Evolutionary conservation across 1,140 invertebrate genomes (phyloP).

Genomic region (Drosophila repletoides): DNA sequence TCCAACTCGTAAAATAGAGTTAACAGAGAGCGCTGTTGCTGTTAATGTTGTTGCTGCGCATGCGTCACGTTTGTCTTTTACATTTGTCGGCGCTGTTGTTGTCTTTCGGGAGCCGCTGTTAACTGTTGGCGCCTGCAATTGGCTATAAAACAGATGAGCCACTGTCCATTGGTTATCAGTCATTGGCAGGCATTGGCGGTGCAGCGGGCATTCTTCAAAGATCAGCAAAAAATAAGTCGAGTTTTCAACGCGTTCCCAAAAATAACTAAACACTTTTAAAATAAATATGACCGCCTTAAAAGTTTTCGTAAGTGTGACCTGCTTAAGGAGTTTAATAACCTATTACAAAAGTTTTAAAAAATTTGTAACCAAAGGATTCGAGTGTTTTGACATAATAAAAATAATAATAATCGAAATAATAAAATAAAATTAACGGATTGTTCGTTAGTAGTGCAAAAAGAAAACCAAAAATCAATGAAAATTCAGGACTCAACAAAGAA

Average conservation of each 20-base stretch:
- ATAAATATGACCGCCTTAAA: slow-evolving; percentile 69
- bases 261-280: slow-evolving; percentile 20
- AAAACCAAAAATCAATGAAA: no score
- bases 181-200: slow-evolving; percentile 61
- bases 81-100: slow-evolving; percentile 38
- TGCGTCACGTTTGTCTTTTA: slow-evolving; percentile 55
- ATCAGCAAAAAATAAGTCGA: slow-evolving; percentile 22
- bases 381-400: slow-evolving; percentile 13
- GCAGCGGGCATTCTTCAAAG: slow-evolving; percentile 58
- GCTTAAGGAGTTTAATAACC: slow-evolving; percentile 7
- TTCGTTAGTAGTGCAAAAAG: no score
- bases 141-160: slow-evolving; percentile 73
- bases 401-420: neutral
- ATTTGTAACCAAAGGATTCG: slow-evolving; percentile 14
- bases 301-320: slow-evolving; percentile 72
- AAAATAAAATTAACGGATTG: no score
- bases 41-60: slow-evolving; percentile 33
- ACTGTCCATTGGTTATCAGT: slow-evolving; percentile 73
- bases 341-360: neutral
- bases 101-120: no score
- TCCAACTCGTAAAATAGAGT: slow-evolving; percentile 32
- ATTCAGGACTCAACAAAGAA: no score
- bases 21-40: slow-evolving; percentile 40
- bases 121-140: slow-evolving; percentile 38
- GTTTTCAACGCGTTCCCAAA: slow-evolving; percentile 20